These are phyloP conservation scores for Dexiosoma caninum DNA, from an alignment of 2,888 invertebrate genomes.

Conservation along the genomic window DNA sequence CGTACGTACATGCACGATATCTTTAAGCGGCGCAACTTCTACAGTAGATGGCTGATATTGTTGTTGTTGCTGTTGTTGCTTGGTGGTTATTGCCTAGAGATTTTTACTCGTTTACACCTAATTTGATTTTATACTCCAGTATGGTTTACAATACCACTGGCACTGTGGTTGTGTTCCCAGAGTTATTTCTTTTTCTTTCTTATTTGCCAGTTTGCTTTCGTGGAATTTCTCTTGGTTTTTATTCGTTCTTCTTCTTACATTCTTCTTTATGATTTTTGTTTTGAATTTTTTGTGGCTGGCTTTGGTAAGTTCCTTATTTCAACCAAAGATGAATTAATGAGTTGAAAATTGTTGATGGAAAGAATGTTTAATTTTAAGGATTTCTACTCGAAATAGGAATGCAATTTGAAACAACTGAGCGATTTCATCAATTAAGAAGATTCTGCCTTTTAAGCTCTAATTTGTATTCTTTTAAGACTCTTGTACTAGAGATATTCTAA, in stretches of 20 bases:
- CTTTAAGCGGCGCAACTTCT: constrained; percentile 14
- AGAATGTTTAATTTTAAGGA: too few relatives aligned
- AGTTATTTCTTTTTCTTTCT: constrained; percentile 9
- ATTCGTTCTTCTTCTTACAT: not conserved
- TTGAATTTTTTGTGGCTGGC: not conserved
- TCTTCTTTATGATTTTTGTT: not conserved
- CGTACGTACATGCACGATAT: constrained; percentile 21
- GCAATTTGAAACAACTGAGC: too few relatives aligned
- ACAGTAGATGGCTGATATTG: constrained; percentile 3
- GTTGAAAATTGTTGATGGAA: not conserved
- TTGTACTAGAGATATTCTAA: too few relatives aligned
- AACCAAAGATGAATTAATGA: constrained; percentile 8
- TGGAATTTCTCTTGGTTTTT: constrained; percentile 43
- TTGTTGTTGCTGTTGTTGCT: constrained; percentile 33
- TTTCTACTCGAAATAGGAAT: too few relatives aligned
- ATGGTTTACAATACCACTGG: constrained; percentile 59
- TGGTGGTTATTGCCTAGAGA: constrained; percentile 57
- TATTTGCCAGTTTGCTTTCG: not conserved
- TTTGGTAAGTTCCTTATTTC: not conserved
- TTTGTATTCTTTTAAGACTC: too few relatives aligned
- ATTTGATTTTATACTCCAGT: constrained; percentile 73
- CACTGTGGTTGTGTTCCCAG: constrained; percentile 67
- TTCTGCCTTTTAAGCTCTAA: too few relatives aligned
- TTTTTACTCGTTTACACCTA: constrained; percentile 75
- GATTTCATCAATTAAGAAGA: too few relatives aligned